Evolutionary conservation across 1,140 invertebrate species (phyloP), one percentile per base, ranked within the genome.

Genomic region (Hylyphantes graminicola): DNA sequence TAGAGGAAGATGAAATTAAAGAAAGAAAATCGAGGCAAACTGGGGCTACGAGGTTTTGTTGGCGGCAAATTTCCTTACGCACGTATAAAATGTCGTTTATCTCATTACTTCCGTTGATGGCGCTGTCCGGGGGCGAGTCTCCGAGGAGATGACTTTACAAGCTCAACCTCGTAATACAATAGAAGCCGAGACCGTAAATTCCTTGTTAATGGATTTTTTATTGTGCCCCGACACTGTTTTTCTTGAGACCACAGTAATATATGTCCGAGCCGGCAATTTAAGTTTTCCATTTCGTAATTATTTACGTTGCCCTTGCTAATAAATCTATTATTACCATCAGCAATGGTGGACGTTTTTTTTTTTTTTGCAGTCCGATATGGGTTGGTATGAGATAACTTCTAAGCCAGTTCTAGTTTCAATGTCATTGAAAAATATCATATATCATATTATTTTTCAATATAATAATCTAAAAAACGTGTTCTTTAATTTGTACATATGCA

Each of bases 161-260:
- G 82, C 82, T 85, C 63, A 76, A 85, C 55, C 82, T 75, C 63
- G 73, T 76, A 76, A 76, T 76, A 70, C 82, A 85, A 85, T 85
- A 76, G 73, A 85, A 76, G 82, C 63, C 64, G 73, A 76, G 74
- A 76, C 73, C 82, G 82, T 85, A 85, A 85, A 85, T 85, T 85
- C 74, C 74, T 76, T 77, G 82, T 85, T 85, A 85, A 85, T 85
- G 82, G 82, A 85, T 76, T 76, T 85, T 85, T 85, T 85, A 85
- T 85, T 85, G 82, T 68, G 64, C 48, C 54, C 63, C 53, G 63
- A 55, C 80, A 74, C 59, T 63, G 80, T 72, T 83, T 83, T 74
- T 74, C 80, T 50, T 70, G 73, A 85, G 75, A 83, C 51, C 59
- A 57, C 70, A 48, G n/a, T 75, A 85, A 85, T 85, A 77, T 77